Percentiles rank a stretch among this genome's conserved stretches.
phyloP scores from a whole-genome alignment of 2,113 vertebrate genomes.

The Tiliqua scincoides region DNA sequence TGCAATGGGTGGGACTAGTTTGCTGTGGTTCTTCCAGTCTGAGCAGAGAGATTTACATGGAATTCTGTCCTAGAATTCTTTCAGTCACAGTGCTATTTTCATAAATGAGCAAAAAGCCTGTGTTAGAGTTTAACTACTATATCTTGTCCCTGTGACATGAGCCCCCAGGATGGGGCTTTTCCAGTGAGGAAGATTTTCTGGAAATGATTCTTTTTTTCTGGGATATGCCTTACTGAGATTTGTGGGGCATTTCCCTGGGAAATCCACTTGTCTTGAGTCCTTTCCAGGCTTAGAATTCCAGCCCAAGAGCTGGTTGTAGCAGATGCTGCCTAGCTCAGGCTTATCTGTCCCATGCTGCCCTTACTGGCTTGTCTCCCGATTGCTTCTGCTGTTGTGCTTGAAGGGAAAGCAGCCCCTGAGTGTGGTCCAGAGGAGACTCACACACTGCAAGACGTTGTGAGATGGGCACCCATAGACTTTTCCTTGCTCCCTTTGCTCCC shows the following conservation, averaged over 20 bases:
- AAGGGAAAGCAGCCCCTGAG: conserved; percentile 46
- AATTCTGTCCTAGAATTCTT: neutral
- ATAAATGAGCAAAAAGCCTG: neutral
- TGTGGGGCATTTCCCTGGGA: neutral
- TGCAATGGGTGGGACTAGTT: neutral
- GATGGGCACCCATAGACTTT: conserved; percentile 32
- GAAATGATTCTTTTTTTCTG: neutral
- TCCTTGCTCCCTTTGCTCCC: conserved; percentile 60
- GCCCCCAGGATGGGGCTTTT: neutral
- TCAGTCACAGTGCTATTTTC: rapidly evolving
- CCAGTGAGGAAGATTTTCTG: neutral
- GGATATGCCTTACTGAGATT: neutral
- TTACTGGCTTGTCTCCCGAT: conserved; percentile 31
- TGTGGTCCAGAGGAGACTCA: conserved; percentile 43
- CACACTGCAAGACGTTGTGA: conserved; percentile 29
- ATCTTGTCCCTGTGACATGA: neutral
- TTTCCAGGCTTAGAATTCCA: conserved; percentile 36
- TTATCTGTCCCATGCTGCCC: neutral
- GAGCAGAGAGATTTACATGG: neutral
- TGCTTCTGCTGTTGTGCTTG: conserved; percentile 26
- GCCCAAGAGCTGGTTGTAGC: rapidly evolving
- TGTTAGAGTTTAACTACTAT: neutral
- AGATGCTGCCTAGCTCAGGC: conserved; percentile 14
- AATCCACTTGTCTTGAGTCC: neutral
- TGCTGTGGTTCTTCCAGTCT: neutral